Conservation (phyloP, 2,113 vertebrate genomes). For the Suncus etruscus region DNA sequence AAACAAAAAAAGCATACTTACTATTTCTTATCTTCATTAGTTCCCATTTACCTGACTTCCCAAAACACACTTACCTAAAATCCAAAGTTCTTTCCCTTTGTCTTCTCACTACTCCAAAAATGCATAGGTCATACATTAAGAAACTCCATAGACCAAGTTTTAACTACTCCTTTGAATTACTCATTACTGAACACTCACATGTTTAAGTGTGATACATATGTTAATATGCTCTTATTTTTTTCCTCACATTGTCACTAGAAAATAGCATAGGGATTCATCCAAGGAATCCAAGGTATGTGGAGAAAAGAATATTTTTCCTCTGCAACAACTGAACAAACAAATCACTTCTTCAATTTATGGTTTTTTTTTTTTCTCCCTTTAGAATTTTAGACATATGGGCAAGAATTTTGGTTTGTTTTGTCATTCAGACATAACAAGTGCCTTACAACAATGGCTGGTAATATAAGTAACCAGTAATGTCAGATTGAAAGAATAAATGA, state of each 20-base stretch:
- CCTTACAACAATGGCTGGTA: background rate
- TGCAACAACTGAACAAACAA: background rate
- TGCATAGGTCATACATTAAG: background rate
- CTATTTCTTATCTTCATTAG: background rate
- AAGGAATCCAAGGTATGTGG: background rate
- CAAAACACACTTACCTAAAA: background rate
- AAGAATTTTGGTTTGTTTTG: slow-evolving; percentile 3
- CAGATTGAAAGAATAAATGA: background rate
- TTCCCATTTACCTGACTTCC: background rate
- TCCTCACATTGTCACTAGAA: background rate
- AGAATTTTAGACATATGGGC: background rate
- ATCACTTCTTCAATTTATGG: background rate
- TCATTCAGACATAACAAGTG: background rate
- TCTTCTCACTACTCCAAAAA: slow-evolving; percentile 22
- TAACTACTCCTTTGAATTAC: slow-evolving; percentile 21
- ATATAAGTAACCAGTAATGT: background rate
- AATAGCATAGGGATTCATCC: background rate
- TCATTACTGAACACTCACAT: background rate
- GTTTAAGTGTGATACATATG: background rate
- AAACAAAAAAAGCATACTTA: background rate
- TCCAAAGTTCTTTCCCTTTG: background rate
- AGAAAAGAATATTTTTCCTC: background rate
- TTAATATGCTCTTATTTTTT: background rate
- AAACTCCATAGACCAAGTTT: background rate
- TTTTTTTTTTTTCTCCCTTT: slow-evolving; percentile 1